Percentiles rank a stretch among this genome's conserved stretches.
phyloP scores from a whole-genome alignment of 2,797 vertebrate species.

The Hemibagrus guttatus region DNA sequence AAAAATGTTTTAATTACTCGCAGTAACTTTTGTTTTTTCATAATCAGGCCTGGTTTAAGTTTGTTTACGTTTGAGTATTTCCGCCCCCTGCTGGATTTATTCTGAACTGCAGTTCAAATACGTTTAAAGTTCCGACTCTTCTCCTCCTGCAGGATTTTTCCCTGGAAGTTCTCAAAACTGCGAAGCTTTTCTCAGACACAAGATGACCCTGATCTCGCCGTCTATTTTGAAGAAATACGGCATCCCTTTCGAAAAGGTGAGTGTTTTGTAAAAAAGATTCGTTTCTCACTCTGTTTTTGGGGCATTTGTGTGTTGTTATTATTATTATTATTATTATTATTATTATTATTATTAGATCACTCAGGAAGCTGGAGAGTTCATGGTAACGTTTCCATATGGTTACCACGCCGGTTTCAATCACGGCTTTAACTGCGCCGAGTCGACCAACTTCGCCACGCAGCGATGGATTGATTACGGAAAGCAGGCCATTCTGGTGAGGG shows the following conservation, averaged over 20 bases:
- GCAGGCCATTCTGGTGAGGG: conserved; percentile 87
- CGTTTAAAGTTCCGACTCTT: not conserved
- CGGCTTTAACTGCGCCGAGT: conserved; percentile 98
- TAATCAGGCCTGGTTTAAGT: not conserved
- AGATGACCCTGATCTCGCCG: conserved; percentile 97
- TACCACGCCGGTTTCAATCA: conserved; percentile 99
- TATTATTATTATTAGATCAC: conserved; percentile 81
- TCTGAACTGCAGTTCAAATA: not conserved
- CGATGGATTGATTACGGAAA: conserved; percentile 98
- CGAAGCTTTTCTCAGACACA: conserved; percentile 95
- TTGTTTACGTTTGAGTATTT: not conserved
- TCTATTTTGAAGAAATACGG: conserved; percentile 94
- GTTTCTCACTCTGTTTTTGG: not conserved
- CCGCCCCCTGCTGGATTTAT: not conserved
- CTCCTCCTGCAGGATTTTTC: conserved; percentile 84
- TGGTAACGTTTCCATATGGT: conserved; percentile 95
- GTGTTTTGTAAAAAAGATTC: not conserved
- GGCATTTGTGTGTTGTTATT: not conserved
- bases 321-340: not conserved
- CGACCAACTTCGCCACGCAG: conserved; percentile 95
- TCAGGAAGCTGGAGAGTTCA: conserved; percentile 96
- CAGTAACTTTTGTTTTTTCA: not conserved
- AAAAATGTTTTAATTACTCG: not conserved
- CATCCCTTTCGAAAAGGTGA: conserved; percentile 96
- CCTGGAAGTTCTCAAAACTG: conserved; percentile 94